phyloP scores from a whole-genome alignment of 1,140 invertebrate species.

The Patella vulgata region DNA sequence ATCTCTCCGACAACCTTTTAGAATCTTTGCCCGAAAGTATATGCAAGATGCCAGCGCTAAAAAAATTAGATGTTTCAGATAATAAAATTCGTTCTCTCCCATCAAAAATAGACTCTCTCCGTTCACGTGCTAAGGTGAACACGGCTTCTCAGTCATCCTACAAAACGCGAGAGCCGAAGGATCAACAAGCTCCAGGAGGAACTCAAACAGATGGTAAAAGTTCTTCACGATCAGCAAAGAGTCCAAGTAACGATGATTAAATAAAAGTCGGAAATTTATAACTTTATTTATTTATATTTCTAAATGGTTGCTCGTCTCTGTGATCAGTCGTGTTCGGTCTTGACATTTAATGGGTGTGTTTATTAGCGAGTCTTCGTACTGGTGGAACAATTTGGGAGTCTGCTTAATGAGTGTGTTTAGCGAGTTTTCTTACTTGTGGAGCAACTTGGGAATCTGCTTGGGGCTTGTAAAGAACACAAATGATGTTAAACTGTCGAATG shows the following conservation, averaged over 20 bases:
- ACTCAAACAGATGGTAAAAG: constrained; percentile 36
- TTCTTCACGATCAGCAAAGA: constrained; percentile 7
- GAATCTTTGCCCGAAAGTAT: constrained; percentile 57
- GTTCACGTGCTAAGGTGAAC: constrained; percentile 39
- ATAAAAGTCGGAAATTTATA: too few species aligned
- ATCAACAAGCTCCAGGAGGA: constrained; percentile 30
- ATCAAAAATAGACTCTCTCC: constrained; percentile 48
- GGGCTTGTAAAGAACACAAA: too few species aligned
- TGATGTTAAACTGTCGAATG: too few species aligned
- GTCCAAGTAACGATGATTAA: constrained; percentile 8
- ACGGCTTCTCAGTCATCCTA: constrained; percentile 41
- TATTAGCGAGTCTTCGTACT: too few species aligned
- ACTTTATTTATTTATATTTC: too few species aligned
- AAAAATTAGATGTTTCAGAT: constrained; percentile 57
- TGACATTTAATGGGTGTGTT: too few species aligned
- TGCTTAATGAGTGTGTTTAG: too few species aligned
- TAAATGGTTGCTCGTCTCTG: too few species aligned
- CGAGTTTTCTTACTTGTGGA: too few species aligned
- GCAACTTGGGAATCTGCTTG: too few species aligned
- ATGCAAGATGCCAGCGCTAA: constrained; percentile 52
- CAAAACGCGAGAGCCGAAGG: constrained; percentile 44
- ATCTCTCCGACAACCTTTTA: constrained; percentile 58
- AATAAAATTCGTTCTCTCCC: constrained; percentile 59
- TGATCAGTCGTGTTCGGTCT: too few species aligned
- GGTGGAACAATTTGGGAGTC: too few species aligned